Conservation (phyloP, 2,888 invertebrate species). For the Monopis laevigella region DNA sequence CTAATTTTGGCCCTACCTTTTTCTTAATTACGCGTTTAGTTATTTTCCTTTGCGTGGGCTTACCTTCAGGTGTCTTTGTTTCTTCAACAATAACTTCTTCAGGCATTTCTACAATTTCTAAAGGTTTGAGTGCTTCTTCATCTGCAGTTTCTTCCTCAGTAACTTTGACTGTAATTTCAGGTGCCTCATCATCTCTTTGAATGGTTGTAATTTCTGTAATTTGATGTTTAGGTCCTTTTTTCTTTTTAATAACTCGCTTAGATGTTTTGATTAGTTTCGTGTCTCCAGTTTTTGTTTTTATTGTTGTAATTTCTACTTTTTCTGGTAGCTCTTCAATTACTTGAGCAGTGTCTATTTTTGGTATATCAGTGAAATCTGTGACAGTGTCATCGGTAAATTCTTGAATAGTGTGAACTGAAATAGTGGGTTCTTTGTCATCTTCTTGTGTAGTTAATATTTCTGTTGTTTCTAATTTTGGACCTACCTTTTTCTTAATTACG, state of each 20-base stretch:
- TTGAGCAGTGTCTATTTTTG: too few relatives aligned
- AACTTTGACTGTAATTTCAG: constrained; percentile 32
- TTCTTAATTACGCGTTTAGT: too few relatives aligned
- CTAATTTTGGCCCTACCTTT: too few relatives aligned
- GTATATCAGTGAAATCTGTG: too few relatives aligned
- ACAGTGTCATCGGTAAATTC: too few relatives aligned
- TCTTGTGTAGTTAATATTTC: constrained; percentile 33
- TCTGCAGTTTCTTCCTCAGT: constrained; percentile 13
- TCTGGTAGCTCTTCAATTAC: constrained; percentile 38
- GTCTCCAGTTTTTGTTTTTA: constrained; percentile 24
- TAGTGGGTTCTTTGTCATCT: constrained; percentile 28
- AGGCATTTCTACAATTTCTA: neutral
- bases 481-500: constrained; percentile 30
- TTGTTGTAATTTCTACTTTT: constrained; percentile 31
- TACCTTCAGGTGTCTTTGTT: constrained; percentile 19
- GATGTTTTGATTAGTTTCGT: constrained; percentile 19
- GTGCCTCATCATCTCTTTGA: constrained; percentile 29
- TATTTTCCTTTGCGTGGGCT: too few relatives aligned
- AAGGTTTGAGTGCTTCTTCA: constrained; percentile 10
- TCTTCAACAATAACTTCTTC: neutral
- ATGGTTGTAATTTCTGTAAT: constrained; percentile 25
- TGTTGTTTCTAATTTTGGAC: constrained; percentile 33
- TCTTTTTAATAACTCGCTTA: constrained; percentile 28
- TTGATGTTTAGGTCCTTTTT: constrained; percentile 33
- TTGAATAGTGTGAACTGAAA: neutral